phyloP scores from a whole-genome alignment of 2,797 vertebrate species.

The Melanotaenia trifasciata region DNA sequence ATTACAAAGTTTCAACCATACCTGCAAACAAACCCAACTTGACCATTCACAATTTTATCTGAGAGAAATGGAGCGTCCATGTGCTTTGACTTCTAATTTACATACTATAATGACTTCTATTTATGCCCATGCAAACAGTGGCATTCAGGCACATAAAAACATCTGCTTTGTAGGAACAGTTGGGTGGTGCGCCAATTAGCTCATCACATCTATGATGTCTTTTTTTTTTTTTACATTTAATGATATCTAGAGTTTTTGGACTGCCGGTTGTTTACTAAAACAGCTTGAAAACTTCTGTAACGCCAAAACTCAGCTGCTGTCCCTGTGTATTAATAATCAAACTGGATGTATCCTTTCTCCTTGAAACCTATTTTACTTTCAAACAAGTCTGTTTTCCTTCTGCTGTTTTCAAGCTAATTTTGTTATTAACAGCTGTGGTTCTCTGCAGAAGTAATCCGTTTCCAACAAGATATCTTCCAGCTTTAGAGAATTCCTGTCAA shows the following conservation, averaged over 20 bases:
- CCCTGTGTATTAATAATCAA: background rate
- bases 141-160: background rate
- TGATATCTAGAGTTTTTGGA: background rate
- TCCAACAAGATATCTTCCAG: background rate
- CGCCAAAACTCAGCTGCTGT: background rate
- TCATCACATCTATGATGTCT: slow-evolving; percentile 10
- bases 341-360: background rate
- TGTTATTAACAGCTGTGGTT: background rate
- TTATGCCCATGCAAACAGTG: slow-evolving; percentile 11
- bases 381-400: background rate
- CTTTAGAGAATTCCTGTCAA: slow-evolving; percentile 5
- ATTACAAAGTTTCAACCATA: background rate
- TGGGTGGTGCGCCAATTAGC: slow-evolving; percentile 1
- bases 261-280: slow-evolving; percentile 4
- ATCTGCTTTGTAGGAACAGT: slow-evolving; percentile 11
- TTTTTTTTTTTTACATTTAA: background rate
- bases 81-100: background rate
- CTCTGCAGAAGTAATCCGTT: background rate
- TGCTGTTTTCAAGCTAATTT: background rate
- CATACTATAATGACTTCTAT: background rate
- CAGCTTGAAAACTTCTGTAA: background rate
- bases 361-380: background rate
- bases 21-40: background rate
- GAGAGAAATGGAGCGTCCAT: background rate
- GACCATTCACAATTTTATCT: background rate